Conservation (phyloP, 2,797 vertebrate genomes). For the Eulemur mongoz region DNA sequence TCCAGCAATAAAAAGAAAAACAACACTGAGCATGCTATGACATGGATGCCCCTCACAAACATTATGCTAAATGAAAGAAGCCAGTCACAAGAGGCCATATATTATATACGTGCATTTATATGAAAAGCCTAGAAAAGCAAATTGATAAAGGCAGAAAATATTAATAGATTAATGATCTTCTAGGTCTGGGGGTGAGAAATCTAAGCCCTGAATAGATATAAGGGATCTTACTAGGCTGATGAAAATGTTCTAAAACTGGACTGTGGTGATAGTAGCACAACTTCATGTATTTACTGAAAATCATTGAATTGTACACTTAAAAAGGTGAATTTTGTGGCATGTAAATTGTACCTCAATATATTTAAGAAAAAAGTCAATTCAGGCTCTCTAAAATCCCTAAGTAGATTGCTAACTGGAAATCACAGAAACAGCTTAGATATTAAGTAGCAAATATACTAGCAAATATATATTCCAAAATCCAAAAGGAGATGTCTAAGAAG, state of each 20-base stretch:
- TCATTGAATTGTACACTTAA: not conserved
- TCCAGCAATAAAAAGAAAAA: not conserved
- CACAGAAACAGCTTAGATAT: not conserved
- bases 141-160: not conserved
- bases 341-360: not conserved
- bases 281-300: not conserved
- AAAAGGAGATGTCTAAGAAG: not conserved
- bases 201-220: not conserved
- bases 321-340: not conserved
- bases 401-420: not conserved
- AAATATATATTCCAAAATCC: not conserved
- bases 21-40: not conserved
- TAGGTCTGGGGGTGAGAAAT: not conserved
- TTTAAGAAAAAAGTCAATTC: not conserved
- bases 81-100: not conserved
- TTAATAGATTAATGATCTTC: not conserved
- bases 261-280: not conserved
- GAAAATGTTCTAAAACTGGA: not conserved
- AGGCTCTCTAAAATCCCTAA: constrained; percentile 48
- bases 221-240: not conserved
- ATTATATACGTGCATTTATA: not conserved
- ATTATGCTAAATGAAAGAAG: not conserved
- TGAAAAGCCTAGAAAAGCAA: not conserved
- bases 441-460: constrained; percentile 1
- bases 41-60: not conserved